These are phyloP conservation scores for Halichoerus grypus DNA, from an alignment of 2,113 vertebrate species.

Conservation along the genomic window DNA sequence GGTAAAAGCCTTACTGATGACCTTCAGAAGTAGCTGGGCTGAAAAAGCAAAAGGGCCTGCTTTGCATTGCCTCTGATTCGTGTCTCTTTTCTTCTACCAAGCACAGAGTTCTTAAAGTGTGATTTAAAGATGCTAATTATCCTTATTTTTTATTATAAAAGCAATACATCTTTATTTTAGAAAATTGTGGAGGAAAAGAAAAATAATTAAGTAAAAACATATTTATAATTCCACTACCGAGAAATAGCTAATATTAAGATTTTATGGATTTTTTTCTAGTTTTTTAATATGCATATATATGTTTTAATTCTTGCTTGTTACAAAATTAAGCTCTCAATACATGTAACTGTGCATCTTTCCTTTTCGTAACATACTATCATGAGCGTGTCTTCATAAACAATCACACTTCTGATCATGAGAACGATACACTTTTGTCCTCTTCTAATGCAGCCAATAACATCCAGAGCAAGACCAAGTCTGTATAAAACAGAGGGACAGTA, in stretches of 20 bases:
- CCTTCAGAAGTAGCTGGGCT: not conserved
- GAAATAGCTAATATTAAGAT: not conserved
- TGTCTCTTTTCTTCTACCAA: not conserved
- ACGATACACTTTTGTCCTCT: not conserved
- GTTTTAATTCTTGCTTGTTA: not conserved
- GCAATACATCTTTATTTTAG: not conserved
- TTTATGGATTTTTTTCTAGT: not conserved
- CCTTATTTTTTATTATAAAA: not conserved
- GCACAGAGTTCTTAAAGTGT: not conserved
- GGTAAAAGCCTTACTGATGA: rapidly evolving
- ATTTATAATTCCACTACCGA: not conserved
- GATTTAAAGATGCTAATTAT: not conserved
- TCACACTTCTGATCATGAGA: not conserved
- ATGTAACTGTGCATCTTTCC: not conserved
- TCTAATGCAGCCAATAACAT: not conserved
- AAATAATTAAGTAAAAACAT: not conserved
- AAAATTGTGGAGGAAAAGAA: not conserved
- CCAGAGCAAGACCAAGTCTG: not conserved
- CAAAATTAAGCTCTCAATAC: not conserved
- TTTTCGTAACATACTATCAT: not conserved
- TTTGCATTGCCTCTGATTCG: not conserved
- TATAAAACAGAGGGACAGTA: not conserved
- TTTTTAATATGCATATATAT: not conserved
- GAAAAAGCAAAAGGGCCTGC: not conserved
- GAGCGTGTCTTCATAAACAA: not conserved